These are phyloP conservation scores for Dicroscelio sp. DNA, from an alignment of 2,888 invertebrate genomes.

Conservation along the genomic window DNA sequence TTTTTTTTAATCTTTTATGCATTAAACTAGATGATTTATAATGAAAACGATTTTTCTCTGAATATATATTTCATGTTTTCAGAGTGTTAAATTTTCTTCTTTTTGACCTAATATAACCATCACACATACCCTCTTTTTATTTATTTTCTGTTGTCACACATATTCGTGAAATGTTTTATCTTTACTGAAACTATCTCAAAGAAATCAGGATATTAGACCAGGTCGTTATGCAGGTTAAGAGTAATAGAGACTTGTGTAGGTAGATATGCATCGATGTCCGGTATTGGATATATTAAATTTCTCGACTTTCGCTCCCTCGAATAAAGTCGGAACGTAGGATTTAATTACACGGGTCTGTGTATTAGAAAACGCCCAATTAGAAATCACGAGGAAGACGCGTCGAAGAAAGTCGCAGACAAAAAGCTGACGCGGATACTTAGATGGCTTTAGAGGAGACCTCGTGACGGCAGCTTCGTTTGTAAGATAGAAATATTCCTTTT, in stretches of 20 bases:
- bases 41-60: no score
- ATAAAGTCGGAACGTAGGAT: background rate
- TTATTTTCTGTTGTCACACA: no score
- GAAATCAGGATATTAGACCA: no score
- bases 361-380: conserved; percentile 50
- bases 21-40: no score
- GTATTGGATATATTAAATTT: background rate
- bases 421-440: conserved; percentile 48
- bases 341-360: conserved; percentile 14
- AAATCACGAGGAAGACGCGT: conserved; percentile 49
- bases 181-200: no score
- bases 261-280: background rate
- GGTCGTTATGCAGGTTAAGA: no score
- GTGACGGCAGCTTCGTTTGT: conserved; percentile 40
- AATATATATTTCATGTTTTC: no score
- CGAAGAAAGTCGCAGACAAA: conserved; percentile 58
- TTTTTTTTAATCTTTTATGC: no score
- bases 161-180: no score
- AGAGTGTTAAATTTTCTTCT: no score
- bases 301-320: background rate
- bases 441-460: conserved; percentile 17
- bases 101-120: no score
- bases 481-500: conserved; percentile 68
- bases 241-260: conserved; percentile 38
- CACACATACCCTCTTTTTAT: no score